Evolutionary conservation across 1,140 invertebrate species (phyloP).

Genomic region (Portunus trituberculatus): DNA sequence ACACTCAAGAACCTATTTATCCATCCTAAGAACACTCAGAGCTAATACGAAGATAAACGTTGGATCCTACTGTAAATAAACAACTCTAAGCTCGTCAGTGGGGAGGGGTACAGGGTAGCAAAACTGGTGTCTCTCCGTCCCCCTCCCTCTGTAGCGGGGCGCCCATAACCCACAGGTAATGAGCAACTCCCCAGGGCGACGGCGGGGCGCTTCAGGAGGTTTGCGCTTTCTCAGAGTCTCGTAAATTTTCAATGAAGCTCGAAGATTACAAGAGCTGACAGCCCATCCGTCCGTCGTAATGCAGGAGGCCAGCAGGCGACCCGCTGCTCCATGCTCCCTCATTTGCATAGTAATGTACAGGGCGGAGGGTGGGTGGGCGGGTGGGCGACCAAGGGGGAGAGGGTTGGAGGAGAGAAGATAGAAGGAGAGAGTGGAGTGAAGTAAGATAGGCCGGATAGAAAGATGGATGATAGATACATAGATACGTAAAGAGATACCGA

Average conservation of each 20-base stretch:
- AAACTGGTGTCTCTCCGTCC: neutral
- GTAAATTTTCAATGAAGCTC: constrained; percentile 75
- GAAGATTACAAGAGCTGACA: constrained; percentile 71
- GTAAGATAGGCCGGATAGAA: neutral
- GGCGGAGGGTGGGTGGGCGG: neutral
- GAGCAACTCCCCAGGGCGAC: constrained; percentile 64
- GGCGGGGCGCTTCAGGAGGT: constrained; percentile 56
- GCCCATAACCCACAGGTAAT: constrained; percentile 54
- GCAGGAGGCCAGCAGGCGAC: constrained; percentile 54
- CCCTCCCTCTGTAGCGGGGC: neutral
- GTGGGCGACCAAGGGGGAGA: neutral
- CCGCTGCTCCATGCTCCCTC: constrained; percentile 57
- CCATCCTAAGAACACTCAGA: neutral
- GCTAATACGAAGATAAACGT: neutral
- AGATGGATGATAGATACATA: neutral
- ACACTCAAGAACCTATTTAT: neutral
- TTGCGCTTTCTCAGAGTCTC: constrained; percentile 52
- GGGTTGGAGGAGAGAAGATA: neutral
- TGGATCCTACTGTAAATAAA: neutral
- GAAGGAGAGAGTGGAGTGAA: neutral
- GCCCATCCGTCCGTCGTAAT: constrained; percentile 70
- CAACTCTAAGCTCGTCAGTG: neutral
- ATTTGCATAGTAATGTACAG: constrained; percentile 76
- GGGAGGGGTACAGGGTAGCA: neutral
- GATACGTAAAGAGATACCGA: neutral